phyloP scores from a whole-genome alignment of 1,140 invertebrate genomes.

The Bombyx mandarina region DNA sequence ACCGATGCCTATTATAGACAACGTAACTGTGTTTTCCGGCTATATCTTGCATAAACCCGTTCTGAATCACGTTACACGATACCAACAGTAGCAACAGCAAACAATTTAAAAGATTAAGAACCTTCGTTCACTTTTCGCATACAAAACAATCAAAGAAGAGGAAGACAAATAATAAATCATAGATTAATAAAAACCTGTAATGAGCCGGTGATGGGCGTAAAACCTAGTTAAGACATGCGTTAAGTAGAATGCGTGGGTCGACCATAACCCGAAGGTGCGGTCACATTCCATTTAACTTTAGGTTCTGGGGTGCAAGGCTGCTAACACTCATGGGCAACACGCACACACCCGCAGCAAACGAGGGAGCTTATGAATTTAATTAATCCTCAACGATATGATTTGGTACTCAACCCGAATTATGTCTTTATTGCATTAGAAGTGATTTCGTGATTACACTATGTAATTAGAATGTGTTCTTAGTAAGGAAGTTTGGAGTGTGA shows the following conservation, averaged over 20 bases:
- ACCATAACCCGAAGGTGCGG: constrained; percentile 29
- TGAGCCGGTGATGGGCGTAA: too few species aligned
- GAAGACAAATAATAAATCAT: too few species aligned
- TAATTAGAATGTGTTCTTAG: neutral
- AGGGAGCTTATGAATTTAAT: constrained; percentile 59
- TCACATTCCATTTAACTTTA: constrained; percentile 57
- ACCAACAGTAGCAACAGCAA: too few species aligned
- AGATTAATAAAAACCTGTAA: too few species aligned
- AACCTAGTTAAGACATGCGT: too few species aligned
- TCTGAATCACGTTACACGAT: too few species aligned
- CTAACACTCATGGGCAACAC: constrained; percentile 24
- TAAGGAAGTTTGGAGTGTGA: neutral
- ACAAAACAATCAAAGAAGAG: too few species aligned
- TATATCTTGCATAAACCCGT: too few species aligned
- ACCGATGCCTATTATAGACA: too few species aligned
- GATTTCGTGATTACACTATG: constrained; percentile 1
- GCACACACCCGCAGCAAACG: constrained; percentile 40
- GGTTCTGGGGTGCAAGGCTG: constrained; percentile 21
- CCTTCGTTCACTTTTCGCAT: too few species aligned
- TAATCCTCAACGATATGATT: constrained; percentile 40
- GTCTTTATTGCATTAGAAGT: constrained; percentile 29
- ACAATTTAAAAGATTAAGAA: too few species aligned
- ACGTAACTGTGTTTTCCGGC: too few species aligned
- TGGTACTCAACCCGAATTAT: constrained; percentile 31
- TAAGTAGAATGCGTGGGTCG: constrained; percentile 1